phyloP scores from a whole-genome alignment of 2,888 invertebrate genomes.

The Serrognathus titanus region DNA sequence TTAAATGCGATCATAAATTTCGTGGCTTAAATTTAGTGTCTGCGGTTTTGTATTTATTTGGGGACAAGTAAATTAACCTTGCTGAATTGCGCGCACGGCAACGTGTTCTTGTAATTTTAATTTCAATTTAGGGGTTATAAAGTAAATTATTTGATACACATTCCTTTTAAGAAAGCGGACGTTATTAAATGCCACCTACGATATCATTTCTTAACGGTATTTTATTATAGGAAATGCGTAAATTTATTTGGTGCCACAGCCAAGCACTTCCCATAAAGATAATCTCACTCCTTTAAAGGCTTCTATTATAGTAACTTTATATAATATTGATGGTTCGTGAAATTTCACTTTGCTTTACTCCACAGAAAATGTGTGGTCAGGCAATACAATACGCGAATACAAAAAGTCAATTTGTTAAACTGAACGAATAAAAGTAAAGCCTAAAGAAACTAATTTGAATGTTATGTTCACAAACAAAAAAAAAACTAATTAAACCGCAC shows the following conservation, averaged over 20 bases:
- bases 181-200: not conserved
- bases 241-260: not conserved
- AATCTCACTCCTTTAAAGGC: no score
- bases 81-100: conserved; percentile 6
- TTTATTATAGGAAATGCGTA: not conserved
- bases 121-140: conserved; percentile 16
- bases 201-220: not conserved
- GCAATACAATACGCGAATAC: no score
- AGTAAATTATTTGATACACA: conserved; percentile 1
- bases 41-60: conserved; percentile 24
- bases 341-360: no score
- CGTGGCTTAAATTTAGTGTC: conserved; percentile 24
- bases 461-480: no score
- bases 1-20: conserved; percentile 29
- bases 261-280: no score
- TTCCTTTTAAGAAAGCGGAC: not conserved
- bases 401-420: no score
- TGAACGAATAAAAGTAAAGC: no score
- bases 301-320: no score
- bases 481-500: no score
- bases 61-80: conserved; percentile 26
- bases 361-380: no score
- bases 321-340: no score
- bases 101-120: conserved; percentile 15
- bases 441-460: no score